Base-by-base conservation (phyloP, 2,797 vertebrate genomes). In the Xyrichtys novacula region DNA sequence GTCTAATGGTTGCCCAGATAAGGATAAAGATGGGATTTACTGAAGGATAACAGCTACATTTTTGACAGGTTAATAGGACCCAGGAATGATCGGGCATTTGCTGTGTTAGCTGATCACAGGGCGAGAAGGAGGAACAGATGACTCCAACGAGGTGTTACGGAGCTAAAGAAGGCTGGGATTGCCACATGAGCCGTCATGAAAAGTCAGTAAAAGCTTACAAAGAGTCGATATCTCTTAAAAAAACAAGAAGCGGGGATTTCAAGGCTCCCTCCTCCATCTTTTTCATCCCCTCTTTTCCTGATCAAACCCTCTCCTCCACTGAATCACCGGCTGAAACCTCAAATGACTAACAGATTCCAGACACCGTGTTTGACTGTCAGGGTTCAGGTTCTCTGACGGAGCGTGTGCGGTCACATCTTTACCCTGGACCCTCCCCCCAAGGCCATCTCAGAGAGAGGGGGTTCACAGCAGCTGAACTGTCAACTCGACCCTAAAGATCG, bases 311-410 rank as follows among this genome's bases (percentile, higher is more conserved):
- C 76, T 58, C 77, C 59, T 66, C 59, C 8, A 54, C 64, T 73
- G 75, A 80, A 90, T 86, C 72, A 69, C 77, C 84, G 79, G 78
- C 42, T 66, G 48, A 85, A 91, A 88, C 75, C 84, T 78, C 74
- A 90, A 90, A 91, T 78, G 75, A 85, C 86, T 90, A 91, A 90
- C 87, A 92, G 89, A 91, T 81, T 90, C 83, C 84, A 86, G 83
- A 73, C 78, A 22, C 74, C 59, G 31, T 62, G 77, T 82, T 86
- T 90, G 81, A 77, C 83, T 86, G 85, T 85, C 88, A 86, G 62
- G 57, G 71, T 80, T 86, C 77, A 83, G 81, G 77, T 88, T 87
- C 83, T 83, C 80, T 82, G 82, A 84, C 72, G 14, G 82, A 85
- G 80, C 76, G 58, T 80, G 74, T 83, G 85, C 74, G 70, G 85